These are phyloP conservation scores for Smithornis capensis DNA, from an alignment of 2,113 vertebrate genomes.

Conservation along the genomic window DNA sequence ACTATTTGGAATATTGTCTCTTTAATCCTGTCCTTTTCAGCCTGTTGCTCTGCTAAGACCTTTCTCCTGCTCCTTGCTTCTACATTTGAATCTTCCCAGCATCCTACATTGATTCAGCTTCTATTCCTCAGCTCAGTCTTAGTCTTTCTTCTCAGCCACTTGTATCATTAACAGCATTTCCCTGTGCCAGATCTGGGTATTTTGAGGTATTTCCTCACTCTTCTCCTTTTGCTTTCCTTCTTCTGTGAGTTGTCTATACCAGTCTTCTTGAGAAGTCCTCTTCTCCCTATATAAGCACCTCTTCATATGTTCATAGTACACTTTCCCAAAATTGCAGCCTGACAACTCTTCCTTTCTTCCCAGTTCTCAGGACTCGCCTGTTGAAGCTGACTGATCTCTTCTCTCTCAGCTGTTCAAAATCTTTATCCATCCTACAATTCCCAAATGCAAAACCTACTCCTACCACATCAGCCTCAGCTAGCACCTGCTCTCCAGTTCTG, in stretches of 20 bases:
- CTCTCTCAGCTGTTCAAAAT: background rate
- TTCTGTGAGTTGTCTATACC: background rate
- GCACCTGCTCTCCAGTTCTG: background rate
- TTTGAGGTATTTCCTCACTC: background rate
- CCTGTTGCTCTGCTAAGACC: background rate
- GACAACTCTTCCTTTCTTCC: background rate
- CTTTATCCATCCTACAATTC: background rate
- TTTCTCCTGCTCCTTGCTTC: background rate
- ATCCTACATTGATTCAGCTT: background rate
- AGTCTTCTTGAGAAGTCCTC: background rate
- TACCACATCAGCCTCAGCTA: background rate
- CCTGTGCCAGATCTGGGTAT: background rate
- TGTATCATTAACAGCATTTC: background rate
- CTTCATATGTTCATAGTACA: background rate
- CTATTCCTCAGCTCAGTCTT: background rate
- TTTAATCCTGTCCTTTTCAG: background rate
- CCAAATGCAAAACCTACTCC: background rate
- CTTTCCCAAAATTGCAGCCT: background rate
- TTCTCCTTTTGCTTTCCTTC: background rate
- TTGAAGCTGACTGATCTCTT: background rate
- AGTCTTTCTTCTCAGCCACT: background rate
- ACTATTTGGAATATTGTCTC: background rate
- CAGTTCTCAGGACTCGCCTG: background rate
- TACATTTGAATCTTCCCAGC: background rate
- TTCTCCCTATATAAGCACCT: background rate